Percentiles rank a stretch among this genome's conserved stretches.
Conservation (phyloP, 2,113 vertebrate genomes). For the Tricholaema leucomelas region DNA sequence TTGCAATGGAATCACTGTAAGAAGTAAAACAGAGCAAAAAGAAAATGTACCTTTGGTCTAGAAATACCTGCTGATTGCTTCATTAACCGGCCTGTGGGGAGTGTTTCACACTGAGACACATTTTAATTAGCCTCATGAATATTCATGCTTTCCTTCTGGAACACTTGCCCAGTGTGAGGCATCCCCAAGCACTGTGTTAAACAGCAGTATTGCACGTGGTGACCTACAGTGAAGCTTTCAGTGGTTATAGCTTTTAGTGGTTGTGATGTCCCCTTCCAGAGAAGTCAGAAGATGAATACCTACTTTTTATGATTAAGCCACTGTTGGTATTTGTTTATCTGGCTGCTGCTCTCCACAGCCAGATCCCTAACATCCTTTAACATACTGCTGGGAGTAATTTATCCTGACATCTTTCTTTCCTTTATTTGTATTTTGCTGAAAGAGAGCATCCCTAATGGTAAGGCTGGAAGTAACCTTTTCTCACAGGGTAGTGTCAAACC, state of each 20-base stretch:
- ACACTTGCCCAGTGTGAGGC: background rate
- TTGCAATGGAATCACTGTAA: background rate
- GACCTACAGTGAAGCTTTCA: background rate
- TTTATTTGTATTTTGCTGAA: background rate
- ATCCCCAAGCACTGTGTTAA: background rate
- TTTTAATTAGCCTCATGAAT: constrained; percentile 60
- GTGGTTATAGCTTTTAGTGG: background rate
- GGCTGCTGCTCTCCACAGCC: background rate
- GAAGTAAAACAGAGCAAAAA: constrained; percentile 20
- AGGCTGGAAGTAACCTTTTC: constrained; percentile 10
- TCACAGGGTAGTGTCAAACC: background rate
- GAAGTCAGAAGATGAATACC: background rate
- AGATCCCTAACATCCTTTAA: background rate
- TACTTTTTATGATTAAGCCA: background rate
- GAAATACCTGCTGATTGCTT: constrained; percentile 50
- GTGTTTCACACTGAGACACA: constrained; percentile 19
- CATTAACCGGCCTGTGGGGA: constrained; percentile 31
- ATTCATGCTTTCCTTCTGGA: constrained; percentile 28
- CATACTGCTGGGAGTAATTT: background rate
- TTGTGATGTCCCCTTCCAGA: background rate
- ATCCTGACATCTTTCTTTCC: background rate
- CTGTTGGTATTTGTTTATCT: background rate
- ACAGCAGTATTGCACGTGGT: background rate
- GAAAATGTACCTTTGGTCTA: constrained; percentile 15
- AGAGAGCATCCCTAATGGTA: background rate